A percentile compares a stretch with the other conserved stretches of the same genome.
phyloP scores from a whole-genome alignment of 2,888 invertebrate genomes.

The Notocelia uddmanniana region DNA sequence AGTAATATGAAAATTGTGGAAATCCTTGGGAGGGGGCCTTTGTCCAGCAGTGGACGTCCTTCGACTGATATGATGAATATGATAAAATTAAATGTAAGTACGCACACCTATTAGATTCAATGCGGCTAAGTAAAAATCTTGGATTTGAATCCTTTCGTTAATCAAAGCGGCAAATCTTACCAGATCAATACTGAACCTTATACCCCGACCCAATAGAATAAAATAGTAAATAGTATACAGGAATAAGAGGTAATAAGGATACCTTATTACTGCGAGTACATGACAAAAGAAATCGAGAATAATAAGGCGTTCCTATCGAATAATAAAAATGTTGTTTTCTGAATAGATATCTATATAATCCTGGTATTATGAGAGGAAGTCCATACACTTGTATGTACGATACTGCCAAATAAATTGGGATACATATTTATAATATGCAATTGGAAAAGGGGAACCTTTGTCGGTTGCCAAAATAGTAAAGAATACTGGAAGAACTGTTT shows the following conservation, averaged over 20 bases:
- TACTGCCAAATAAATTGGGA: background rate
- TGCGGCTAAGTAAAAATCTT: too few species aligned
- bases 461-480: too few species aligned
- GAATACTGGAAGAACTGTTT: too few species aligned
- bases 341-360: background rate
- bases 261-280: background rate
- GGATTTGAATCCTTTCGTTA: too few species aligned
- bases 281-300: background rate
- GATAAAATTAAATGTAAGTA: too few species aligned
- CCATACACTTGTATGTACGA: background rate
- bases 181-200: background rate
- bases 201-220: background rate
- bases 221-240: background rate
- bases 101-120: too few species aligned
- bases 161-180: background rate
- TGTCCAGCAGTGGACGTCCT: too few species aligned
- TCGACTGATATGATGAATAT: too few species aligned
- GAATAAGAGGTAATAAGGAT: background rate
- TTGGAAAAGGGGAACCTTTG: background rate
- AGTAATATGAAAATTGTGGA: too few species aligned
- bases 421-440: background rate
- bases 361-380: background rate
- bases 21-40: too few species aligned
- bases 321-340: background rate
- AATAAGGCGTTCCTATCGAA: background rate